Conservation (phyloP, 2,888 invertebrate genomes). For the Agrochola lychnidis region DNA sequence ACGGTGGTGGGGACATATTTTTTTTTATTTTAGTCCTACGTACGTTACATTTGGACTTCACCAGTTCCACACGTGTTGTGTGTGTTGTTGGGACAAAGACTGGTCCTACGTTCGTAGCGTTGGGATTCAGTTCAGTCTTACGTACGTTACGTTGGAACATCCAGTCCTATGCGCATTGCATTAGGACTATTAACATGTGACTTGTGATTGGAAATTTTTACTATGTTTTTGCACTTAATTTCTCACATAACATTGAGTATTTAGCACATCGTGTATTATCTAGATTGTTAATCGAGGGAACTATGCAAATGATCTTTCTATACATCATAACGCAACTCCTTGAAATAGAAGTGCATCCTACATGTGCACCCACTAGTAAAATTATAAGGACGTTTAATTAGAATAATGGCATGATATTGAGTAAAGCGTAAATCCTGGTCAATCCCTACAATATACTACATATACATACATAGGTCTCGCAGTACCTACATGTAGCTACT, state of each 20-base stretch:
- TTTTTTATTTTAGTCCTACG: not conserved
- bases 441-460: too few species aligned
- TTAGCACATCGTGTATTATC: constrained; percentile 22
- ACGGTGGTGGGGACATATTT: not conserved
- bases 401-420: constrained; percentile 5
- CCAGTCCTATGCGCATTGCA: not conserved
- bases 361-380: constrained; percentile 49
- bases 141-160: not conserved
- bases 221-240: not conserved
- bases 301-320: constrained; percentile 27
- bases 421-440: not conserved
- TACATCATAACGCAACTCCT: constrained; percentile 38
- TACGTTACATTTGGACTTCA: too few species aligned
- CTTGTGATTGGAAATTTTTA: too few species aligned
- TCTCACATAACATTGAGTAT: not conserved
- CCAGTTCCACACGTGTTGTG: too few species aligned
- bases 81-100: too few species aligned
- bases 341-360: constrained; percentile 54
- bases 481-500: too few species aligned
- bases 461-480: too few species aligned
- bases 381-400: constrained; percentile 33
- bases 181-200: not conserved
- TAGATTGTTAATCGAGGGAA: constrained; percentile 35
- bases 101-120: not conserved
- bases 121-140: not conserved